Base-by-base conservation (phyloP, 2,888 invertebrate species). In the Lordiphosa fenestrarum region DNA sequence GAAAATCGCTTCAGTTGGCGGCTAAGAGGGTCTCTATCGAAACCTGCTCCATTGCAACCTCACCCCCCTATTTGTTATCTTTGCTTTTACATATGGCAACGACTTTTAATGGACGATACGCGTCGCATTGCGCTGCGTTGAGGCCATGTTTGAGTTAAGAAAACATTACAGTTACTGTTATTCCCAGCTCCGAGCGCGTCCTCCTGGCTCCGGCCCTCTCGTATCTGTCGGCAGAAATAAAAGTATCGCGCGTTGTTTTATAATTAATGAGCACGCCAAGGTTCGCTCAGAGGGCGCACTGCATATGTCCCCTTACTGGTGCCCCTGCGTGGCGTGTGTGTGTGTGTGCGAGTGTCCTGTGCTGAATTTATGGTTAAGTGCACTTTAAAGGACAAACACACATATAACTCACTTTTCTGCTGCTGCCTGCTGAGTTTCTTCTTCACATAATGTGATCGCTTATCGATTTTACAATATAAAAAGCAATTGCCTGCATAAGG, bases 401-500 rank as follows among this genome's bases (percentile, higher is more conserved):
- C 66, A 78, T 71, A 73, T 76, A 83, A 85, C 85, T 81, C 71
- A 73, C 71, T 69, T 73, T 68, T 46, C 44, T 44, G 54, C 53
- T 52, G 61, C 59, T 66, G 65, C 83, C 75, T 70, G 75, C 77
- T 73, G 84, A 71, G 69, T 69, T 69, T 52, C 68, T 59, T 67
- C 56, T 38, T 39, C 70, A 66, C 69, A 85, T 85, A 76, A 84
- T 84, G 74, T 73, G 76, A 86, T 76, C 74, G 83, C 67, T 80
- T 86, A 85, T 86, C 87, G 80, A 81, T 81, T 81, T 81, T 85
- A 73, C 86, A 80, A 72, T 86, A 84, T 77, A 77, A 81, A 81
- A 85, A 62, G 85, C 85, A 83, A 85, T 77, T 84, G 82, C 77
- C 77, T 81, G 72, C 85, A 83, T 71, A 69, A 66, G 30, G 25